Percentiles rank a stretch among this genome's conserved stretches.
phyloP scores from a whole-genome alignment of 2,113 vertebrate species.

The Polypterus bichir region DNA sequence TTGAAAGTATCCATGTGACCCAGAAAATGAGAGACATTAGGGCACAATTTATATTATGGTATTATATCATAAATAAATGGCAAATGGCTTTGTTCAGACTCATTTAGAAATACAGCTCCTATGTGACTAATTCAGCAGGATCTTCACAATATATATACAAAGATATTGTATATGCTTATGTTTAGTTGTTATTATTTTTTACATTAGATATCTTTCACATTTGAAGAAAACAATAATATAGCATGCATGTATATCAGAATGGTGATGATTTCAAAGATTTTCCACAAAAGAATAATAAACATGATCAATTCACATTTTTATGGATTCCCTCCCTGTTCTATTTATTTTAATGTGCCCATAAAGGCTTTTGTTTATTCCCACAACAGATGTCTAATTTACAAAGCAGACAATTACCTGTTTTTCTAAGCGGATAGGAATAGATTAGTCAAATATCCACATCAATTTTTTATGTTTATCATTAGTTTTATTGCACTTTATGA shows the following conservation, averaged over 20 bases:
- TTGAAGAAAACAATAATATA: no score
- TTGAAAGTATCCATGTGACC: no score
- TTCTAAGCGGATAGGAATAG: constrained; percentile 17
- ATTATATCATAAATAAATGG: no score
- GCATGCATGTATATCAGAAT: not conserved
- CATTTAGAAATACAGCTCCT: no score
- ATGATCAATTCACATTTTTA: constrained; percentile 4
- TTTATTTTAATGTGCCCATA: constrained; percentile 8
- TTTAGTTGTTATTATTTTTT: no score
- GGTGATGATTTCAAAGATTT: constrained; percentile 3
- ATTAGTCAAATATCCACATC: constrained; percentile 11
- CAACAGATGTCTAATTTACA: constrained; percentile 20
- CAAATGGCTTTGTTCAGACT: no score
- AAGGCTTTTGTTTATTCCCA: constrained; percentile 13
- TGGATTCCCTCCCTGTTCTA: constrained; percentile 2
- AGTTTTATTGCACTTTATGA: constrained; percentile 10
- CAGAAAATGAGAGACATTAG: no score
- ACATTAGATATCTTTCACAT: no score
- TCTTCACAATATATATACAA: no score
- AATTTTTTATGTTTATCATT: constrained; percentile 9
- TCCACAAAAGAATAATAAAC: constrained; percentile 6
- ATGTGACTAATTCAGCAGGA: no score
- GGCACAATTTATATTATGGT: no score
- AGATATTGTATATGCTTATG: no score
- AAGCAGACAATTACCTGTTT: constrained; percentile 18